Evolutionary conservation across 2,888 invertebrate genomes (phyloP).

Genomic region (Leucania comma): DNA sequence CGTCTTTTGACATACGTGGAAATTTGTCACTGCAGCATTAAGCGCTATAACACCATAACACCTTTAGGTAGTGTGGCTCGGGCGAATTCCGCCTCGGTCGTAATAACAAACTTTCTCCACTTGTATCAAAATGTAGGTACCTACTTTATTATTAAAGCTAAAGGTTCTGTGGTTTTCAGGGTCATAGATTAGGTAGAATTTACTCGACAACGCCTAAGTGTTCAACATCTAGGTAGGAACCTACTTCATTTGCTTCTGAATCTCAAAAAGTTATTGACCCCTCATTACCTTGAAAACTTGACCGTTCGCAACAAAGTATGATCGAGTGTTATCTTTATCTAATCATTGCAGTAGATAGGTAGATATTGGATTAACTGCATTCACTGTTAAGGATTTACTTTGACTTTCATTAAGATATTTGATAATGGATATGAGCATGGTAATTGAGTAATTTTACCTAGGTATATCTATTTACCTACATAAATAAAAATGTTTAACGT

Average conservation of each 20-base stretch:
- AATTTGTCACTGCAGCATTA: too few relatives aligned
- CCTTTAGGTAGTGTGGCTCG: too few relatives aligned
- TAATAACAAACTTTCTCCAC: too few relatives aligned
- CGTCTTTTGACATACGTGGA: too few relatives aligned
- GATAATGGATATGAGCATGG: neutral
- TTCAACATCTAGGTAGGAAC: too few relatives aligned
- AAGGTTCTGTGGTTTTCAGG: neutral
- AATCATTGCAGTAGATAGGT: neutral
- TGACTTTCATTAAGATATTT: too few relatives aligned
- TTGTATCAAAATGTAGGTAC: too few relatives aligned
- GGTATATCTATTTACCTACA: neutral
- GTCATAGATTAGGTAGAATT: neutral
- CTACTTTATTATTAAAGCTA: neutral
- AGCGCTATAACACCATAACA: too few relatives aligned
- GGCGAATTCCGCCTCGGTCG: too few relatives aligned
- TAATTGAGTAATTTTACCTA: too few relatives aligned
- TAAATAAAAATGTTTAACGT: conserved; percentile 22
- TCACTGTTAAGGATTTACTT: neutral
- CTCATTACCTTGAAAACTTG: neutral
- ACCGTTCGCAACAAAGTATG: neutral
- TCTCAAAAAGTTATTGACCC: conserved; percentile 7
- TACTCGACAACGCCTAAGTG: too few relatives aligned
- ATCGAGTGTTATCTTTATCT: neutral
- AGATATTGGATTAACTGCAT: neutral
- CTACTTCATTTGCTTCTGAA: too few relatives aligned